Evolutionary conservation across 2,888 invertebrate genomes (phyloP).

Genomic region (Junonia oenone): DNA sequence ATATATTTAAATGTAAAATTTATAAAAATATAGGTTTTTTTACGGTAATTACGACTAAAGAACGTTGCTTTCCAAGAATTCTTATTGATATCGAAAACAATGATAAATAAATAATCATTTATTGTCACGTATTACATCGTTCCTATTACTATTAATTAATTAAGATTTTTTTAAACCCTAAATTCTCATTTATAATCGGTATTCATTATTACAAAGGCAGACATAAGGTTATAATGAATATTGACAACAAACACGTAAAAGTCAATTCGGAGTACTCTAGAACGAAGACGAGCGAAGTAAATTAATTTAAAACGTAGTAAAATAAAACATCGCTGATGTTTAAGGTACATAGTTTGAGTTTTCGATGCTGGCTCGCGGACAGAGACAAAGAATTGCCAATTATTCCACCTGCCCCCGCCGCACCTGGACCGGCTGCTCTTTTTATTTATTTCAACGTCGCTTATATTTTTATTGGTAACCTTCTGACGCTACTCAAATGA

Average conservation of each 20-base stretch:
- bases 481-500: conserved; percentile 54
- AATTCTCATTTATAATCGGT: no score
- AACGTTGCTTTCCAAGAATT: no score
- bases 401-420: conserved; percentile 75
- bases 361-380: conserved; percentile 48
- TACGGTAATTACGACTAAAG: no score
- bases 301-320: conserved; percentile 31
- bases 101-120: no score
- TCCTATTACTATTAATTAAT: no score
- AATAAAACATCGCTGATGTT: conserved; percentile 50
- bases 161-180: no score
- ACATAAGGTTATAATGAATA: not conserved
- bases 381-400: conserved; percentile 79
- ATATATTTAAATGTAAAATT: no score
- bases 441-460: conserved; percentile 75
- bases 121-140: no score
- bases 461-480: conserved; percentile 76
- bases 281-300: conserved; percentile 18
- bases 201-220: not conserved
- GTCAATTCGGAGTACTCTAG: not conserved
- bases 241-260: not conserved
- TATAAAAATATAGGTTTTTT: no score
- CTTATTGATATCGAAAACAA: no score
- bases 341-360: conserved; percentile 53
- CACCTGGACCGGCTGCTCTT: conserved; percentile 74